phyloP scores from a whole-genome alignment of 2,113 vertebrate species.

The Prunella himalayana region DNA sequence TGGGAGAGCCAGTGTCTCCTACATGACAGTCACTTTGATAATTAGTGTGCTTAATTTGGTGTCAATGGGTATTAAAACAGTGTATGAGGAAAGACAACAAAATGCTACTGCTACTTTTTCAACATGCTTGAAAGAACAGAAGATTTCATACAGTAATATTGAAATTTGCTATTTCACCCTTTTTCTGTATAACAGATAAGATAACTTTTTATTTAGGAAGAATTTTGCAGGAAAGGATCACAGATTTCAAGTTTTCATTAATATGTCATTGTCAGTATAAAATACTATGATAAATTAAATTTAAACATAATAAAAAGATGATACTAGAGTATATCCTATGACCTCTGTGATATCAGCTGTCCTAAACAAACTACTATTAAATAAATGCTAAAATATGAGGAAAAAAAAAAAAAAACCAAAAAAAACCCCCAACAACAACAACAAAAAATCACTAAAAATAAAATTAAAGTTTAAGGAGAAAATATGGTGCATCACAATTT shows the following conservation, averaged over 20 bases:
- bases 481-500: neutral
- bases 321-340: neutral
- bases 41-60: neutral
- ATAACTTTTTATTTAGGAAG: neutral
- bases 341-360: neutral
- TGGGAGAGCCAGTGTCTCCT: neutral
- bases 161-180: neutral
- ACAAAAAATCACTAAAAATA: neutral
- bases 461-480: neutral
- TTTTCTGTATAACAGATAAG: neutral
- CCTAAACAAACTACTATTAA: neutral
- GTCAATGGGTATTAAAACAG: neutral
- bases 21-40: neutral
- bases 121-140: neutral
- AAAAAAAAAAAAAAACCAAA: neutral
- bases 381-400: neutral
- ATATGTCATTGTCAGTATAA: neutral
- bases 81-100: neutral
- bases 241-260: neutral
- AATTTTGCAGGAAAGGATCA: neutral
- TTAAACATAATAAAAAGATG: neutral
- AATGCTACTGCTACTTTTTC: neutral
- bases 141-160: neutral
- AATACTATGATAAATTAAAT: neutral
- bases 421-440: rapidly evolving